These are phyloP conservation scores for Calameuta idolon DNA, from an alignment of 2,888 invertebrate genomes.

Conservation along the genomic window DNA sequence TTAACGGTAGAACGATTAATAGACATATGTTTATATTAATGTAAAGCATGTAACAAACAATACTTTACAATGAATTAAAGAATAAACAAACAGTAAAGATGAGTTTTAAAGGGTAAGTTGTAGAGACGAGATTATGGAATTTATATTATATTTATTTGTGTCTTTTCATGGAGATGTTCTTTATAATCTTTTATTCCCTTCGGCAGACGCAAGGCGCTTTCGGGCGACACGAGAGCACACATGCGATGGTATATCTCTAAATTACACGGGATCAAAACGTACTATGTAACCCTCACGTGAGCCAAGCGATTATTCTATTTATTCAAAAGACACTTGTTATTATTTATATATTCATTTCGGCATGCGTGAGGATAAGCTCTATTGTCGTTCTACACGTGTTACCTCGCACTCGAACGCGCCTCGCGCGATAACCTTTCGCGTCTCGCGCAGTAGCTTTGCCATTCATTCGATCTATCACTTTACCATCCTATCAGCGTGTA, in stretches of 20 bases:
- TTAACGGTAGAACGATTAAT: no score
- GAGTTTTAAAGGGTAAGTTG: background rate
- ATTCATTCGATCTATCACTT: no score
- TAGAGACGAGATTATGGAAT: constrained; percentile 52
- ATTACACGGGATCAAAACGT: background rate
- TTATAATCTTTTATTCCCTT: constrained; percentile 41
- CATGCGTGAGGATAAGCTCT: background rate
- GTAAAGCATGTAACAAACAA: no score
- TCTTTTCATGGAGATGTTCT: constrained; percentile 56
- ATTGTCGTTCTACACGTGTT: background rate
- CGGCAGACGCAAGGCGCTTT: constrained; percentile 37
- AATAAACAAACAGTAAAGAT: no score
- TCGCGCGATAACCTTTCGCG: background rate
- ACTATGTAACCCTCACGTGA: background rate
- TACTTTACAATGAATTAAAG: no score
- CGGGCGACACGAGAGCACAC: constrained; percentile 11
- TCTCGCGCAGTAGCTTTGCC: no score
- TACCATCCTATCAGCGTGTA: no score
- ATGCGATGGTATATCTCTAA: background rate
- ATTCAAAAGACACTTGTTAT: constrained; percentile 1
- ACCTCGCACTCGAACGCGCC: background rate
- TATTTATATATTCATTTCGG: background rate
- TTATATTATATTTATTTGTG: constrained; percentile 66
- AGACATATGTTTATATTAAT: no score
- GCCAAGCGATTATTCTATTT: background rate